phyloP scores from a whole-genome alignment of 2,888 invertebrate species.

The Apocheima hispidaria region DNA sequence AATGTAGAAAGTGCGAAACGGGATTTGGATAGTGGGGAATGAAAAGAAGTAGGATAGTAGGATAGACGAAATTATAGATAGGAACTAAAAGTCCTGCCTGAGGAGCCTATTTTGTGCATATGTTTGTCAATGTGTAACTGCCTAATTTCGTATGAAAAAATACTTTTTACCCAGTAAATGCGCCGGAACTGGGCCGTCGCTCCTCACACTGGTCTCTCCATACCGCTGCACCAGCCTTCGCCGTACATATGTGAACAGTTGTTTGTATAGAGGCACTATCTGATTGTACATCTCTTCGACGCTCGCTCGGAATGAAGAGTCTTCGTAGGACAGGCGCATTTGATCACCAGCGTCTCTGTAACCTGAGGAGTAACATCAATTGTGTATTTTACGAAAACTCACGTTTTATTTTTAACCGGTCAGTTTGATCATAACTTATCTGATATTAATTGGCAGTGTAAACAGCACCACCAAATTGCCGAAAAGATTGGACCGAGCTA shows the following conservation, averaged over 20 bases:
- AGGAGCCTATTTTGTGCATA: no score
- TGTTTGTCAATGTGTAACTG: no score
- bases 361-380: constrained; percentile 80
- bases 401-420: no score
- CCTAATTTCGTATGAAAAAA: neutral
- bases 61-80: no score
- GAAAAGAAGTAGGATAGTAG: no score
- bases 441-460: neutral
- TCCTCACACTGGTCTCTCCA: constrained; percentile 84
- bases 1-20: no score
- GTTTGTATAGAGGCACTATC: constrained; percentile 91
- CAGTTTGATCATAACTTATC: neutral
- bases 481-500: no score
- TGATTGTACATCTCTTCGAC: constrained; percentile 87
- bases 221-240: constrained; percentile 88
- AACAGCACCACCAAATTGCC: no score
- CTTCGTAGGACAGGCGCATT: constrained; percentile 91
- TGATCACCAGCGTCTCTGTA: constrained; percentile 93
- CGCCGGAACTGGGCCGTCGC: constrained; percentile 93
- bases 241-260: constrained; percentile 93
- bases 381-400: neutral
- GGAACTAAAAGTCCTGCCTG: no score
- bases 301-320: constrained; percentile 87
- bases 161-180: constrained; percentile 88
- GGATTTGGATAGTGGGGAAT: no score